Conservation (phyloP, 1,140 invertebrate genomes). For the Caerostris extrusa region DNA sequence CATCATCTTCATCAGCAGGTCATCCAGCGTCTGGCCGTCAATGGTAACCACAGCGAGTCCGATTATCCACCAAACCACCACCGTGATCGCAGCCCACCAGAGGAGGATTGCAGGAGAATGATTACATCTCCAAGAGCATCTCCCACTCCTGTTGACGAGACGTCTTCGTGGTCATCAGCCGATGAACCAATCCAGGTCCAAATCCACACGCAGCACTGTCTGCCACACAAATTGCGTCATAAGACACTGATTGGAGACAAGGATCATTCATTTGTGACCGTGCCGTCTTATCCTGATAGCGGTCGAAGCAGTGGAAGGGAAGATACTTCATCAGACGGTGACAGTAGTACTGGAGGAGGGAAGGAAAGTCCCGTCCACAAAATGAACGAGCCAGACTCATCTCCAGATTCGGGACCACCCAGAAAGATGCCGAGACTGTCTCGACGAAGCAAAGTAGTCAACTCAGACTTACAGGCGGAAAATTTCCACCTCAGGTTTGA, state of each 20-base stretch:
- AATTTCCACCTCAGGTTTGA: constrained; percentile 90
- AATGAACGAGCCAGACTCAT: constrained; percentile 78
- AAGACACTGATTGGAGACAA: constrained; percentile 91
- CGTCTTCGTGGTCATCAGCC: constrained; percentile 78
- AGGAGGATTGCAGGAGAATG: not conserved
- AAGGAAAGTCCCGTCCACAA: constrained; percentile 79
- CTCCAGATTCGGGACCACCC: constrained; percentile 41
- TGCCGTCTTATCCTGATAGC: constrained; percentile 65
- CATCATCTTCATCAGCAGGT: constrained; percentile 57
- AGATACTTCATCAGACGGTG: constrained; percentile 79
- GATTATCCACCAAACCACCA: constrained; percentile 48
- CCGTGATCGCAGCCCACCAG: not conserved
- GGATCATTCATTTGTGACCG: constrained; percentile 19
- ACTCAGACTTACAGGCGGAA: constrained; percentile 83
- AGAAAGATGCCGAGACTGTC: constrained; percentile 62
- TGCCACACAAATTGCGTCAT: constrained; percentile 94
- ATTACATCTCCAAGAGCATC: not conserved
- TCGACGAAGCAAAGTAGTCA: constrained; percentile 44
- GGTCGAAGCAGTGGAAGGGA: constrained; percentile 78
- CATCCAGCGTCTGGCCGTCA: constrained; percentile 50
- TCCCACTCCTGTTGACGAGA: constrained; percentile 44
- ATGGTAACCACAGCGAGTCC: constrained; percentile 55
- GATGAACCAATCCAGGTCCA: constrained; percentile 78
- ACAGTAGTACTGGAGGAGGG: constrained; percentile 73
- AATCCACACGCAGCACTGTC: constrained; percentile 80